Conservation (phyloP, 2,888 invertebrate genomes). For the Drosophila mettleri region DNA sequence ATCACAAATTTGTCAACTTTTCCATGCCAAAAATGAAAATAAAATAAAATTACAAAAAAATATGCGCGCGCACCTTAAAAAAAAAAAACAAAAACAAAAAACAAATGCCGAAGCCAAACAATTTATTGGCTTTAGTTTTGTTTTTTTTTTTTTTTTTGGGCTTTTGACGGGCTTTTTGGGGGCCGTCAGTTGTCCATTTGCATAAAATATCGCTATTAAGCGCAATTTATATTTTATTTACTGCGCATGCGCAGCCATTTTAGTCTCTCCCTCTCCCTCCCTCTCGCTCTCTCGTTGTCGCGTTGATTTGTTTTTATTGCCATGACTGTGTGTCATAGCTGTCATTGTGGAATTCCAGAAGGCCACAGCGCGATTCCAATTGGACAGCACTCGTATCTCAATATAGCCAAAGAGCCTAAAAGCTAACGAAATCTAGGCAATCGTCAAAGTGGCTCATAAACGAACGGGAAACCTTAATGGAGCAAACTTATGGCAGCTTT, state of each 20-base stretch:
- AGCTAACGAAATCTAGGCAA: not conserved
- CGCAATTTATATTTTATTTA: conserved; percentile 73
- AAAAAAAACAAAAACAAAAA: not conserved
- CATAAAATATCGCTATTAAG: conserved; percentile 75
- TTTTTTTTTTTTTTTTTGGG: conserved; percentile 51
- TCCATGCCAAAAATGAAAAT: conserved; percentile 39
- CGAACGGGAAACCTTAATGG: not conserved
- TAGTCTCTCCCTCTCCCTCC: conserved; percentile 11
- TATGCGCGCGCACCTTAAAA: conserved; percentile 57
- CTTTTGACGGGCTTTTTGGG: conserved; percentile 36
- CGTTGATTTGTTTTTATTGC: conserved; percentile 40
- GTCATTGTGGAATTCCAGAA: conserved; percentile 69
- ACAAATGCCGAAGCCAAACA: conserved; percentile 24
- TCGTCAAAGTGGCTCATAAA: not conserved
- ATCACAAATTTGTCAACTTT: conserved; percentile 58
- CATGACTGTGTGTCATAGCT: conserved; percentile 28
- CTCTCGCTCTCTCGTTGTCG: not conserved
- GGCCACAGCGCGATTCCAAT: conserved; percentile 51
- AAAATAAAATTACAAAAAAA: conserved; percentile 8
- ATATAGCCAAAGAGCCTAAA: not conserved
- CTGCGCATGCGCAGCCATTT: conserved; percentile 77
- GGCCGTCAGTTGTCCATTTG: conserved; percentile 62
- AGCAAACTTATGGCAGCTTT: not conserved
- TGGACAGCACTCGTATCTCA: not conserved
- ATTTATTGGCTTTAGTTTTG: conserved; percentile 45